phyloP scores from a whole-genome alignment of 2,797 vertebrate genomes.

The Etheostoma perlongum region DNA sequence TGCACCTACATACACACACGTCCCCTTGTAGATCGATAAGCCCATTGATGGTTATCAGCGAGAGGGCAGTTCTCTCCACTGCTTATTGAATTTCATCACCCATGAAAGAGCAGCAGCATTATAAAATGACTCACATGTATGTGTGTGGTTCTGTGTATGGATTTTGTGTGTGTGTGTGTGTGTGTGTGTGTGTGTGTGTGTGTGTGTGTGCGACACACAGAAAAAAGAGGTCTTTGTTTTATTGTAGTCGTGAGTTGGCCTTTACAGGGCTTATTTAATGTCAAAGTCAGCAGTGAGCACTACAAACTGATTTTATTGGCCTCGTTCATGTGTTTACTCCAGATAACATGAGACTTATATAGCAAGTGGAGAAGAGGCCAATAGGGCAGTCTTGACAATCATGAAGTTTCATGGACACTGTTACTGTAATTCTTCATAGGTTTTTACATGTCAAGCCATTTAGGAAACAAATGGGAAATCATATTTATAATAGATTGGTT shows the following conservation, averaged over 20 bases:
- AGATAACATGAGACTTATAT: conserved; percentile 61
- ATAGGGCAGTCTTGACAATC: conserved; percentile 16
- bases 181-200: background rate
- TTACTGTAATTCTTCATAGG: conserved; percentile 18
- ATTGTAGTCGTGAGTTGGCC: conserved; percentile 71
- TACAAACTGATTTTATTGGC: conserved; percentile 77
- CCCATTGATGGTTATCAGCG: conserved; percentile 83
- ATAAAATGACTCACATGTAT: conserved; percentile 69
- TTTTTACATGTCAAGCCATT: conserved; percentile 22
- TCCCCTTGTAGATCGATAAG: conserved; percentile 77
- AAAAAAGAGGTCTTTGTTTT: conserved; percentile 68
- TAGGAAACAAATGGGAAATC: conserved; percentile 22
- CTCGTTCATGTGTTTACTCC: conserved; percentile 69
- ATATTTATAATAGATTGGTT: background rate
- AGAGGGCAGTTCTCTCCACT: conserved; percentile 82
- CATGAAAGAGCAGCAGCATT: conserved; percentile 78
- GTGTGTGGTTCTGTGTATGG: background rate
- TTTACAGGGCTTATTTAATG: conserved; percentile 76
- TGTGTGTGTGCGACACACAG: conserved; percentile 10
- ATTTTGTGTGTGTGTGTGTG: too few relatives aligned
- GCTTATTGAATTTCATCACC: conserved; percentile 86
- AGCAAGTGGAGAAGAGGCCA: conserved; percentile 44
- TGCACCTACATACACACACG: background rate
- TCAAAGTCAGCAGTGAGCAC: conserved; percentile 74
- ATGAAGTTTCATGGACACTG: conserved; percentile 36